Evolutionary conservation across 2,797 vertebrate species (phyloP).

Genomic region (Scolopax bukidnonensis): DNA sequence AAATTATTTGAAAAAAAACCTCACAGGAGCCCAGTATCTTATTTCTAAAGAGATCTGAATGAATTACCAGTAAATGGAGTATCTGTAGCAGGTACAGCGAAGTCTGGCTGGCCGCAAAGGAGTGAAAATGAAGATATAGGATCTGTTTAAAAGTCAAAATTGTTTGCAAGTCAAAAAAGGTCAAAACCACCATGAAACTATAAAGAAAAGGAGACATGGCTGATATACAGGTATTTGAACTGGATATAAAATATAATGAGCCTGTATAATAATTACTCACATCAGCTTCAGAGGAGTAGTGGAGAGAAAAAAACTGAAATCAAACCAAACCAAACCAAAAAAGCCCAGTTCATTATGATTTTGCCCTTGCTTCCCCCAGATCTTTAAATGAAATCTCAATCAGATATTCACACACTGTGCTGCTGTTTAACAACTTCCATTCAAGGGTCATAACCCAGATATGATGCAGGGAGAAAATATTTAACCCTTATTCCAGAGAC

Average conservation of each 20-base stretch:
- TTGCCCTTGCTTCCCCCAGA: neutral
- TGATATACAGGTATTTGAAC: neutral
- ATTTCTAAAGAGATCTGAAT: neutral
- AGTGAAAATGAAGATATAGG: neutral
- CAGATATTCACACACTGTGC: neutral
- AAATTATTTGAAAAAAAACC: neutral
- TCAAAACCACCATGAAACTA: fast-evolving
- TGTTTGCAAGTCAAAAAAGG: neutral
- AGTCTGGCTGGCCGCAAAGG: neutral
- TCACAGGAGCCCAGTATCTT: neutral
- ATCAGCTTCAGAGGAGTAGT: neutral
- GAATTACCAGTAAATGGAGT: neutral
- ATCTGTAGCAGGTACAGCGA: neutral
- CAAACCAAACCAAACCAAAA: neutral
- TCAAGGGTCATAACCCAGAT: too few relatives aligned
- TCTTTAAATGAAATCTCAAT: neutral
- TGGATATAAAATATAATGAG: neutral
- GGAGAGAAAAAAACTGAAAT: neutral
- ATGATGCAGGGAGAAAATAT: too few relatives aligned
- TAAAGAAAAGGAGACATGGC: neutral
- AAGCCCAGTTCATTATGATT: fast-evolving
- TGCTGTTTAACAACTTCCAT: too few relatives aligned
- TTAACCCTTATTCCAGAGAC: too few relatives aligned
- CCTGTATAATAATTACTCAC: neutral
- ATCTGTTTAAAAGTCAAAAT: neutral